Conservation (phyloP, 2,888 invertebrate species). For the Sarcophaga caerulescens region DNA sequence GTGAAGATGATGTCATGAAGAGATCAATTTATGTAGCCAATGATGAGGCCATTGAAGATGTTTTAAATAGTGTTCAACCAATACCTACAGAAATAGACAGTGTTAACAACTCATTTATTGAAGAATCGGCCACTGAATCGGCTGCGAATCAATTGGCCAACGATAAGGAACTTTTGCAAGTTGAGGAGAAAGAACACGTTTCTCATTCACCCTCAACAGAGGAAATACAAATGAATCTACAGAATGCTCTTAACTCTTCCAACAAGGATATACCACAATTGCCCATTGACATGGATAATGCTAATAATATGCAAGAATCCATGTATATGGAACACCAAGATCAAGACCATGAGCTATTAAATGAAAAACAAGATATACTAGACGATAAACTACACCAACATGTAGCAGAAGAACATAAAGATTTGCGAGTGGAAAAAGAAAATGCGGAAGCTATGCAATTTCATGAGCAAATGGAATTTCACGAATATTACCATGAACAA, state of each 20-base stretch:
- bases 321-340: constrained; percentile 72
- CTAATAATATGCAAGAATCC: constrained; percentile 74
- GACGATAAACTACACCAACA: neutral
- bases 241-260: constrained; percentile 65
- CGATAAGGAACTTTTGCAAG: constrained; percentile 75
- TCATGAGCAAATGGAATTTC: no score
- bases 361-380: neutral
- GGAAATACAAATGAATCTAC: constrained; percentile 74
- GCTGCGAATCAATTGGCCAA: constrained; percentile 39
- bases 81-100: constrained; percentile 74
- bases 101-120: constrained; percentile 71
- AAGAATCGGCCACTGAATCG: constrained; percentile 64
- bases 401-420: neutral
- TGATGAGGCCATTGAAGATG: constrained; percentile 74
- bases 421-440: neutral
- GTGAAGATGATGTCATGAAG: constrained; percentile 75
- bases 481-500: neutral
- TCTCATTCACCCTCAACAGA: constrained; percentile 78
- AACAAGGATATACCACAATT: constrained; percentile 67
- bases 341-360: constrained; percentile 1
- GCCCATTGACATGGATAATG: constrained; percentile 68
- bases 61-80: constrained; percentile 79
- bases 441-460: no score
- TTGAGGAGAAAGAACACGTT: constrained; percentile 77
- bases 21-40: constrained; percentile 75